Evolutionary conservation across 2,797 vertebrate species (phyloP), one percentile per base, ranked within the genome.

Genomic region (Malacoraja senta): DNA sequence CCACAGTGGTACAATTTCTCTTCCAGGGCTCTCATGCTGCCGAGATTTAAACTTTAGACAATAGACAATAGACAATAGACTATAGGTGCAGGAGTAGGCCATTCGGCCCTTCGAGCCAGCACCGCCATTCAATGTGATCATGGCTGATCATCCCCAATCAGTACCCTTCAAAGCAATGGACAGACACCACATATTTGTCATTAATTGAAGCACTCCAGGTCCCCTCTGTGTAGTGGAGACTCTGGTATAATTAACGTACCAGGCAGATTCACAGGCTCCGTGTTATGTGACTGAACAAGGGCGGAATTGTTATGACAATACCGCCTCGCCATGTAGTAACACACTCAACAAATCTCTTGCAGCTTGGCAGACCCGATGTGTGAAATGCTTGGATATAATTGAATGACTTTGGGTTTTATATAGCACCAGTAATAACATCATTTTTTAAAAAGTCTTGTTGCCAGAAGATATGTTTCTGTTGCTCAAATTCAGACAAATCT

Each of bases 311-410:
- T 19, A 68, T 68, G 65, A 88, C 32, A 53, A 88, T 35, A 63
- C 63, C 68, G 53, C 81, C 81, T 61, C 1, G 53, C 81, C 81
- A n/a, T 83, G n/a, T 35, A 32, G 58, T 65, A 68, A 88, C 32
- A 68, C 8, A 88, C 84, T 68, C 84, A 21, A 88, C 19, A 88
- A 61, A 21, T 32, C 19, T 32, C 63, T 68, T 13, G 61, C 84
- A 68, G 84, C 35, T 88, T 88, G 84, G 32, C 84, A 68, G 63
- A 10, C 63, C 63, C 0, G 9, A 68, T 88, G 17, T 88, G 84
- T 88, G 84, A 88, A 88, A 88, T 63, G 84, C 17, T 35, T 35
- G 17, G 8, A 88, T 88, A 65, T 68, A 68, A 63, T 86, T 86
- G 63, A 86, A 88, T 88, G 35, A 35, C 26, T 32, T 88, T 35